Conservation (phyloP, 1,140 invertebrate genomes). For the Pseudobourletiella spinata region DNA sequence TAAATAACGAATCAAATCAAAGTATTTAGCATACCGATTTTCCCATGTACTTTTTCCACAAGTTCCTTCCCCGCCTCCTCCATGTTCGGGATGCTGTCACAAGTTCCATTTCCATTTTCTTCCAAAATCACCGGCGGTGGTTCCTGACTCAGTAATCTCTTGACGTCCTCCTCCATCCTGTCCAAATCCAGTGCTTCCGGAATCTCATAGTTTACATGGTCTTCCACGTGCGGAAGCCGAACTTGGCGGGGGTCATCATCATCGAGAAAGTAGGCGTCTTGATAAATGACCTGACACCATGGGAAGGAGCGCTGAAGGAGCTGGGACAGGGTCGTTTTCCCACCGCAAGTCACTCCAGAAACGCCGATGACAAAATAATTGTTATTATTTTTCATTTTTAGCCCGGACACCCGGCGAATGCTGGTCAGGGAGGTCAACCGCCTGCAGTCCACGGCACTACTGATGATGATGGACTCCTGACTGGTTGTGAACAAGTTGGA, state of each 20-base stretch:
- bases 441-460: no score
- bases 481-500: no score
- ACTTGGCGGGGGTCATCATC: slow-evolving; percentile 1
- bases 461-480: no score
- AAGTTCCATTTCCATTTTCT: no score
- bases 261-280: slow-evolving; percentile 18
- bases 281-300: slow-evolving; percentile 27
- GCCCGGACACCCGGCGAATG: not conserved
- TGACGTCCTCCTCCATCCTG: slow-evolving; percentile 11
- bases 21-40: not conserved
- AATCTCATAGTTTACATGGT: slow-evolving; percentile 21
- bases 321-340: slow-evolving; percentile 29
- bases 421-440: no score
- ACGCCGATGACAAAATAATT: slow-evolving; percentile 33
- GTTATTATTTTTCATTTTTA: slow-evolving; percentile 8
- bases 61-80: slow-evolving; percentile 13
- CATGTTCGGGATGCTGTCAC: slow-evolving; percentile 30
- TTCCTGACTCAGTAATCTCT: not conserved
- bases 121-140: no score
- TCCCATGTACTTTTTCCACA: slow-evolving; percentile 1
- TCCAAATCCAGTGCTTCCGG: slow-evolving; percentile 12
- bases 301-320: slow-evolving; percentile 28
- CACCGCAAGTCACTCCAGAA: slow-evolving; percentile 20
- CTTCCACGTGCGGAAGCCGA: not conserved
- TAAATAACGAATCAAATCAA: not conserved